Conservation (phyloP, 2,113 vertebrate genomes). For the Aviceda subcristata region DNA sequence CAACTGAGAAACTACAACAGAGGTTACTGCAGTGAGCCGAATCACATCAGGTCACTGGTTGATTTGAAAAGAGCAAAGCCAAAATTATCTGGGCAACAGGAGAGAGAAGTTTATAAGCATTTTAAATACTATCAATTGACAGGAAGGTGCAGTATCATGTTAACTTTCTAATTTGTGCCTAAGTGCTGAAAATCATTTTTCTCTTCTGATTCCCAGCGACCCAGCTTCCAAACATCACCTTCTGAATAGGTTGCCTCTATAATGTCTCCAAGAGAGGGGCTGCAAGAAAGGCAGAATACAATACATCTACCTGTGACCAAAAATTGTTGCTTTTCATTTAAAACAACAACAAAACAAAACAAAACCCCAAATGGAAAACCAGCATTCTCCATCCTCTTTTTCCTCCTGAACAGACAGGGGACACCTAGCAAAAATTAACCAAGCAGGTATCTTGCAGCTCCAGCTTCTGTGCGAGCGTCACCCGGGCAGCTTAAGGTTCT, state of each 20-base stretch:
- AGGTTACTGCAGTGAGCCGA: not conserved
- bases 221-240: not conserved
- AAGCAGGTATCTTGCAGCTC: not conserved
- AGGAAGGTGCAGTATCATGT: not conserved
- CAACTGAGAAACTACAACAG: not conserved
- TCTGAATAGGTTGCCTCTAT: not conserved
- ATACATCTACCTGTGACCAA: not conserved
- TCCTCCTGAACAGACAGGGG: not conserved
- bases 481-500: not conserved
- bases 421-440: not conserved
- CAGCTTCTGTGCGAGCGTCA: not conserved
- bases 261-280: not conserved
- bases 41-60: not conserved
- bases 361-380: not conserved
- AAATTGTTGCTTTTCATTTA: not conserved
- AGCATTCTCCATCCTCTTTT: not conserved
- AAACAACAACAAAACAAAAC: not conserved
- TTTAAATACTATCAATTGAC: not conserved
- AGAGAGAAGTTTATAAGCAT: not conserved
- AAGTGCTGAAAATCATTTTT: not conserved
- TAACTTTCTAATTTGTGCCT: not conserved
- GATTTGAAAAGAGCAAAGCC: not conserved
- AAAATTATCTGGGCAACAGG: not conserved
- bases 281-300: not conserved
- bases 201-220: not conserved